Evolutionary conservation across 2,113 vertebrate species (phyloP).

Genomic region (Cavia porcellus): DNA sequence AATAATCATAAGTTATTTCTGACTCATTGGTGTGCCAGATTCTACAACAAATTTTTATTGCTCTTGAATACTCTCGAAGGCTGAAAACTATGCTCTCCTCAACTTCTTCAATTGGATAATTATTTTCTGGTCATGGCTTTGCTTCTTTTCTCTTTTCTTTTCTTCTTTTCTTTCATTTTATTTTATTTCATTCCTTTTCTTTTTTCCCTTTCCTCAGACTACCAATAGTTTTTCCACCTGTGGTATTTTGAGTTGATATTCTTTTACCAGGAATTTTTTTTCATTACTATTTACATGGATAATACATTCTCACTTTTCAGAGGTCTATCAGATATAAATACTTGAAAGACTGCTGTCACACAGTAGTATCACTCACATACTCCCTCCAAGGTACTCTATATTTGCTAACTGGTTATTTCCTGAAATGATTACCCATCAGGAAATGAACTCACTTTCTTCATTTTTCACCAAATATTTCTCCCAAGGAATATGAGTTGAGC

Average conservation of each 20-base stretch:
- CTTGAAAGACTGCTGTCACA: neutral
- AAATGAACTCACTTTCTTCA: neutral
- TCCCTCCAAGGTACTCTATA: neutral
- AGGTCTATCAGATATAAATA: neutral
- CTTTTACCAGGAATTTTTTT: neutral
- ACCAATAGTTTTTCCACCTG: neutral
- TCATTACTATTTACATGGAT: neutral
- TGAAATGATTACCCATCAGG: neutral
- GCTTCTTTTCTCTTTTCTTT: neutral
- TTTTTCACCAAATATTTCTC: neutral
- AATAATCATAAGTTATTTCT: neutral
- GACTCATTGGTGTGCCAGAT: neutral
- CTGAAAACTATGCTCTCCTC: neutral
- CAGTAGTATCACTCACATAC: neutral
- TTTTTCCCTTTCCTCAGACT: neutral
- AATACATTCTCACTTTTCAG: neutral
- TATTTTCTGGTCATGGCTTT: neutral
- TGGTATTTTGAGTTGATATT: neutral
- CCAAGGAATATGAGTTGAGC: fast-evolving
- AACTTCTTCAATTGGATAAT: neutral
- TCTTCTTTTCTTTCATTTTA: too few species aligned
- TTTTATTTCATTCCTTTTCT: too few species aligned
- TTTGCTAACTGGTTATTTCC: neutral
- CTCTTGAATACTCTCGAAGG: neutral
- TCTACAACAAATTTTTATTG: neutral